Conservation (phyloP, 2,888 invertebrate genomes). For the Meliscaeva auricollis region DNA sequence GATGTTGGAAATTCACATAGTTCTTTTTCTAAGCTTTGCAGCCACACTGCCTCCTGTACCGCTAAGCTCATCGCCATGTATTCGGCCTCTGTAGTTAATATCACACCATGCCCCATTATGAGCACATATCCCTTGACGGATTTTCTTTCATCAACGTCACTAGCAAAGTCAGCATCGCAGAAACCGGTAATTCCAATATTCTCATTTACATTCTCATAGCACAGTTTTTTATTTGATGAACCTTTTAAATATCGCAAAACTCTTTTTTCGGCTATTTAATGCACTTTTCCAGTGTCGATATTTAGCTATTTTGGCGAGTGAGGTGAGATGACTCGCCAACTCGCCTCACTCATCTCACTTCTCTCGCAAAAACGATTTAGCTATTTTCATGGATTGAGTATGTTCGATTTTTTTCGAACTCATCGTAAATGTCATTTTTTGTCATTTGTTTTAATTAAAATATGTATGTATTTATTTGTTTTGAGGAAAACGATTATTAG, state of each 20-base stretch:
- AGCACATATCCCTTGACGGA: neutral
- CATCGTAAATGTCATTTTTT: too few relatives aligned
- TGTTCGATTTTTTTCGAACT: too few relatives aligned
- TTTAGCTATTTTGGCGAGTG: too few relatives aligned
- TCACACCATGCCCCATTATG: neutral
- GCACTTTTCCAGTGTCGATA: neutral
- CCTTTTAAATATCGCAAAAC: neutral
- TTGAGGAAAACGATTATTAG: too few relatives aligned
- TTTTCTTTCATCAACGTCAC: neutral
- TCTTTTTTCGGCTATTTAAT: neutral
- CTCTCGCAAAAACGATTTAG: too few relatives aligned
- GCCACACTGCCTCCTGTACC: neutral
- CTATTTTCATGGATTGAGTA: too few relatives aligned
- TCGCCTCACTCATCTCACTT: too few relatives aligned
- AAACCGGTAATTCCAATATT: neutral
- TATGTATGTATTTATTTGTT: too few relatives aligned
- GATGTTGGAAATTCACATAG: neutral
- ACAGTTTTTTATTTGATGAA: neutral
- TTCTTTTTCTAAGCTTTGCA: neutral
- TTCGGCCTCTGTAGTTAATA: constrained; percentile 3
- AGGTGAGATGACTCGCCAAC: too few relatives aligned
- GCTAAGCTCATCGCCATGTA: constrained; percentile 15
- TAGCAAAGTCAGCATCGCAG: neutral
- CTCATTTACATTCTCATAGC: neutral
- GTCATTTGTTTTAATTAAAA: too few relatives aligned